A percentile compares a stretch with the other conserved stretches of the same genome.
Evolutionary conservation across 2,888 invertebrate species (phyloP).

Genomic region (Allygus modestus): DNA sequence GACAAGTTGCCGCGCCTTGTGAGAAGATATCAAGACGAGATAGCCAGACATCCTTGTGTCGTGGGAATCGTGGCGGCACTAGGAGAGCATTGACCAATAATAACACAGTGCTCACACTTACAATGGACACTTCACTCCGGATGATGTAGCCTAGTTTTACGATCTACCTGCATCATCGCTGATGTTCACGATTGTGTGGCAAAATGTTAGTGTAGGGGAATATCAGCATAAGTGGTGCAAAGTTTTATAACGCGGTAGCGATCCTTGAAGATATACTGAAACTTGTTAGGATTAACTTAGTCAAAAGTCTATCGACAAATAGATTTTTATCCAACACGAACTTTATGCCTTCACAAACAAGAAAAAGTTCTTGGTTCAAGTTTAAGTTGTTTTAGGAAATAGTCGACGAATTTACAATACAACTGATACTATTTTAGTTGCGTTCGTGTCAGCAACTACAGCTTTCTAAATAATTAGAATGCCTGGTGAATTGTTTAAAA

Average conservation of each 20-base stretch:
- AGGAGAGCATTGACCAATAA: slow-evolving; percentile 34
- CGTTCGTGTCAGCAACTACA: too few species aligned
- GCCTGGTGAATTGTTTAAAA: too few species aligned
- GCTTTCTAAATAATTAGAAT: too few species aligned
- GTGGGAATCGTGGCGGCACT: slow-evolving; percentile 17
- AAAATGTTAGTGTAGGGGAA: neutral
- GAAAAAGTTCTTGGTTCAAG: too few species aligned
- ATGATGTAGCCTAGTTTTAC: slow-evolving; percentile 26
- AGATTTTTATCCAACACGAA: too few species aligned
- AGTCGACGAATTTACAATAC: too few species aligned
- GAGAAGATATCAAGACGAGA: slow-evolving; percentile 19
- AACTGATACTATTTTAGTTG: too few species aligned
- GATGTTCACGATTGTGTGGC: neutral
- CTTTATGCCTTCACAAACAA: too few species aligned
- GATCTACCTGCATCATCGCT: slow-evolving; percentile 13
- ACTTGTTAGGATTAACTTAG: too few species aligned
- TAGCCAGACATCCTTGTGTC: slow-evolving; percentile 11
- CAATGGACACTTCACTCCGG: slow-evolving; percentile 20
- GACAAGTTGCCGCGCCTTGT: neutral
- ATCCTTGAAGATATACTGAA: too few species aligned
- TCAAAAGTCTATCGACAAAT: too few species aligned
- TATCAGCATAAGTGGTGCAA: neutral
- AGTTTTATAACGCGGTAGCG: neutral
- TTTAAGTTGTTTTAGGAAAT: too few species aligned
- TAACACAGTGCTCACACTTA: neutral